These are phyloP conservation scores for Ylistrum balloti DNA, from an alignment of 1,140 invertebrate genomes.

Conservation along the genomic window DNA sequence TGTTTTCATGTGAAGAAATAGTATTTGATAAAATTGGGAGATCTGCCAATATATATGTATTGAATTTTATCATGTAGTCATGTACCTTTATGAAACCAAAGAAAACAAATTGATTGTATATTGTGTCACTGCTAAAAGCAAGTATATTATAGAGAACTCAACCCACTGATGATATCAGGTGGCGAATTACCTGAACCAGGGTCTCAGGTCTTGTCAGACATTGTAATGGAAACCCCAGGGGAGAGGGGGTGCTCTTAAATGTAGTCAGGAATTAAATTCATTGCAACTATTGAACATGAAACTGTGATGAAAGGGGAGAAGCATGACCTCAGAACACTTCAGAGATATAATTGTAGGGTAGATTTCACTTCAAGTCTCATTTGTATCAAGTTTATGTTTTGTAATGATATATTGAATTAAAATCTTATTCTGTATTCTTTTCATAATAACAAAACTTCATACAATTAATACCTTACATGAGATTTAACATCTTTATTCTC, in stretches of 20 bases:
- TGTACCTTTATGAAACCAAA: too few species aligned
- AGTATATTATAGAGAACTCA: neutral
- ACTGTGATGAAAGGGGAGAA: neutral
- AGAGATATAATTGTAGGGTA: neutral
- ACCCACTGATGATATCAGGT: neutral
- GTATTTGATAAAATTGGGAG: too few species aligned
- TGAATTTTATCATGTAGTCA: too few species aligned
- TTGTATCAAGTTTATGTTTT: constrained; percentile 1
- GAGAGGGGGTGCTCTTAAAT: constrained; percentile 10
- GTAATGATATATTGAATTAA: neutral
- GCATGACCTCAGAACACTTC: neutral
- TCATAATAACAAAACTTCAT: neutral
- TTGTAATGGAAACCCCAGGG: neutral
- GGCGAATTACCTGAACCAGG: neutral
- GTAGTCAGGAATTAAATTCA: neutral
- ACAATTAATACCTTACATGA: too few species aligned
- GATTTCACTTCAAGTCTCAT: neutral
- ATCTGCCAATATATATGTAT: too few species aligned
- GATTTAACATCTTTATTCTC: too few species aligned
- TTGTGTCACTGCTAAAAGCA: too few species aligned
- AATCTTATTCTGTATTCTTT: neutral
- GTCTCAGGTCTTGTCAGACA: neutral
- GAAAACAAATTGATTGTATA: too few species aligned
- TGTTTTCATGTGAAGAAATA: too few species aligned
- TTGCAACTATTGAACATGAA: neutral